Conservation (phyloP, 1,140 invertebrate genomes). For the Phymastichus coffea region DNA sequence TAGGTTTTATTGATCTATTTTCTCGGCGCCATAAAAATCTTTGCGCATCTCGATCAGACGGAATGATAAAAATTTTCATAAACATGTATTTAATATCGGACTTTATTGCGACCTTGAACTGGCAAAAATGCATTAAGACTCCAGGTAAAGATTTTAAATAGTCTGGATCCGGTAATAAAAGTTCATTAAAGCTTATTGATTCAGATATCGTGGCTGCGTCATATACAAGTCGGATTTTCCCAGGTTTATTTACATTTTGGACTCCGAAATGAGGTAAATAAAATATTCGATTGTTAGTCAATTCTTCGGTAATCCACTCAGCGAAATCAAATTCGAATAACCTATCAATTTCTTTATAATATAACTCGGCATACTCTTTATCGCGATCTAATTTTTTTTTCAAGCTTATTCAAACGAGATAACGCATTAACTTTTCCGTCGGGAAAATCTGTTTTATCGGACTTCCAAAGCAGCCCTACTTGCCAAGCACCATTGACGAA, state of each 20-base stretch:
- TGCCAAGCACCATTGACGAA: constrained; percentile 11
- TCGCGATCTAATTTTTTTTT: constrained; percentile 12
- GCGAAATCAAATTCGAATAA: constrained; percentile 28
- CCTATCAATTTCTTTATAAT: constrained; percentile 19
- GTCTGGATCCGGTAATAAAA: constrained; percentile 38
- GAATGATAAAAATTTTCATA: constrained; percentile 35
- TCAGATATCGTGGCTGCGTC: constrained; percentile 34
- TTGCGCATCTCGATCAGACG: constrained; percentile 36
- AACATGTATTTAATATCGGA: constrained; percentile 50
- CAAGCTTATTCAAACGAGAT: constrained; percentile 10
- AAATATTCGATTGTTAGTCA: background rate
- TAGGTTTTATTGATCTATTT: constrained; percentile 16
- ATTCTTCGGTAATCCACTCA: background rate
- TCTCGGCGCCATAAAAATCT: constrained; percentile 39
- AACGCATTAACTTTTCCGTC: constrained; percentile 1
- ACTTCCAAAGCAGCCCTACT: constrained; percentile 25
- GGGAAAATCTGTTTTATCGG: background rate
- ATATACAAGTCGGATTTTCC: constrained; percentile 36
- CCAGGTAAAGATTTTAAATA: constrained; percentile 33
- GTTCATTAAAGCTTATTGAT: constrained; percentile 35
- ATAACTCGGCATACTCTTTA: constrained; percentile 1
- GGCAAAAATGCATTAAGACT: constrained; percentile 41
- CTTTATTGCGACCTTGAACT: constrained; percentile 32
- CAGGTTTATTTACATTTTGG: constrained; percentile 34
- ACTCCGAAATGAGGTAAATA: constrained; percentile 41